Conservation (phyloP, 64 coral and sea anemone genomes). For the Stylophora pistillata region DNA sequence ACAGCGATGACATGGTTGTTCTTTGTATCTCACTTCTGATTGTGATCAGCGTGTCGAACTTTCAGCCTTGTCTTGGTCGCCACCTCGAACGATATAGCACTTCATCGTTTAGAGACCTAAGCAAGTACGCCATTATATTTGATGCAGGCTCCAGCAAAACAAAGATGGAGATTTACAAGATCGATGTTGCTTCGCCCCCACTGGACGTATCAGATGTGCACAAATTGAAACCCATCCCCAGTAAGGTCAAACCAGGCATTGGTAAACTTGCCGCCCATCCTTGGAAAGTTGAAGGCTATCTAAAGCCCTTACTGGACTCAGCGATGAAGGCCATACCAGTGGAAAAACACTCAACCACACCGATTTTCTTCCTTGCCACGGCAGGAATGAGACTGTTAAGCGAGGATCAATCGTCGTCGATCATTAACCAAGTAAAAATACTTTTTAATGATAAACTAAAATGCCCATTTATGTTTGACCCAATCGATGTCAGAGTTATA, state of each 20-base stretch:
- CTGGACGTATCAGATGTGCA: slow-evolving; percentile 12
- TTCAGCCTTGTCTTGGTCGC: no score
- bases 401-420: background rate
- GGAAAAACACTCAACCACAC: slow-evolving; percentile 1
- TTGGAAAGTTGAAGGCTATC: slow-evolving; percentile 1
- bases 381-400: slow-evolving; percentile 47
- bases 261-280: background rate
- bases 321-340: slow-evolving; percentile 37
- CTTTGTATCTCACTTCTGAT: no score
- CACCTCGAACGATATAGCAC: no score
- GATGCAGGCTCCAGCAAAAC: slow-evolving; percentile 55
- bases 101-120: no score
- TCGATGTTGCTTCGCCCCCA: background rate
- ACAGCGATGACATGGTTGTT: no score
- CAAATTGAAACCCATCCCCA: background rate
- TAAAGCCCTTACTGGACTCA: slow-evolving; percentile 30
- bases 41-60: no score
- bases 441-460: slow-evolving; percentile 16
- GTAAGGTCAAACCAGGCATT: slow-evolving; percentile 33
- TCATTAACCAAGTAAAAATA: slow-evolving; percentile 34
- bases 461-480: slow-evolving; percentile 25
- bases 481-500: background rate
- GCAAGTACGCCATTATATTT: slow-evolving; percentile 57
- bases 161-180: slow-evolving; percentile 28
- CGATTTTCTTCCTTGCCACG: slow-evolving; percentile 33